These are phyloP conservation scores for Phalloptychus januarius DNA, from an alignment of 2,797 vertebrate species.

Conservation along the genomic window DNA sequence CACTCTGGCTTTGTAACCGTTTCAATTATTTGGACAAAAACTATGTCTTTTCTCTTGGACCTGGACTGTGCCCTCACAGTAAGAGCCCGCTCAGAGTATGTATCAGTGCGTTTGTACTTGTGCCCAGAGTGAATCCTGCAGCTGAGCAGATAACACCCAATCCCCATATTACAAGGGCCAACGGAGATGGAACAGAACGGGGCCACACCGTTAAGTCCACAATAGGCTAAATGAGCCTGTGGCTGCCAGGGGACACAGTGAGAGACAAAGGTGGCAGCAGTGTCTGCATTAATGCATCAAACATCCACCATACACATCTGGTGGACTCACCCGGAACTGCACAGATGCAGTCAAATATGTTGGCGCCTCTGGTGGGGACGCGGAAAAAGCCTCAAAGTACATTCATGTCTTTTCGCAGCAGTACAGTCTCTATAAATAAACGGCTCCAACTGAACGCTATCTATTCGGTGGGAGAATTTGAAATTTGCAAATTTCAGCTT, in stretches of 20 bases:
- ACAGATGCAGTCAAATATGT: constrained; percentile 18
- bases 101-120: constrained; percentile 52
- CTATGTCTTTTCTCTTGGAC: constrained; percentile 52
- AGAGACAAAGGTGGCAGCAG: constrained; percentile 67
- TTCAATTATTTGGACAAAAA: constrained; percentile 59
- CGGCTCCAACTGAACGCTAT: not conserved
- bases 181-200: constrained; percentile 40
- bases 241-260: constrained; percentile 50
- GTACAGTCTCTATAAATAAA: not conserved
- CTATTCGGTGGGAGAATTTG: not conserved
- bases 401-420: not conserved
- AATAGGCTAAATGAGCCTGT: constrained; percentile 58
- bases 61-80: constrained; percentile 53
- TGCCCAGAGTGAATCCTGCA: constrained; percentile 69
- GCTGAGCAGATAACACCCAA: constrained; percentile 71
- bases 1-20: constrained; percentile 39
- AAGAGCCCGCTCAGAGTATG: constrained; percentile 53
- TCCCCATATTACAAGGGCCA: constrained; percentile 53
- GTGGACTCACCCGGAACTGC: constrained; percentile 66
- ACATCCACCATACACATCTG: constrained; percentile 61
- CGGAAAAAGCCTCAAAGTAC: not conserved
- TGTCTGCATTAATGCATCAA: constrained; percentile 58
- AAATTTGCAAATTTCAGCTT: not conserved
- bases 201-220: constrained; percentile 37
- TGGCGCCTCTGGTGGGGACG: not conserved